Evolutionary conservation across 2,113 vertebrate species (phyloP).

Genomic region (Heloderma charlesbogerti): DNA sequence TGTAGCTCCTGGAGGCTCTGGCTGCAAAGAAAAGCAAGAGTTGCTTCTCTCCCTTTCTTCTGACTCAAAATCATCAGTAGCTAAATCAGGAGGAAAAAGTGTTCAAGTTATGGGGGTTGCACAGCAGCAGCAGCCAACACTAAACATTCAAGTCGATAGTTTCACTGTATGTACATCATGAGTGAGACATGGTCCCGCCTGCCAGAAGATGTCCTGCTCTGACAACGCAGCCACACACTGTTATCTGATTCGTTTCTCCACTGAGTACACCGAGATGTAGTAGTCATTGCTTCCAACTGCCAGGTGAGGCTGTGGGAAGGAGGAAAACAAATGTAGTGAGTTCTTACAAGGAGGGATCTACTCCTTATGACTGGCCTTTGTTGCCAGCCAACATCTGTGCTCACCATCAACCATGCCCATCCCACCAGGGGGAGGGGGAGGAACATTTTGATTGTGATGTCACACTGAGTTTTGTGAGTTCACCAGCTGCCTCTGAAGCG

Average conservation of each 20-base stretch:
- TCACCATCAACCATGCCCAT: not conserved
- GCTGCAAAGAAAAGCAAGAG: conserved; percentile 46
- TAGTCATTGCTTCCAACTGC: conserved; percentile 98
- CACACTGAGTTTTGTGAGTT: not conserved
- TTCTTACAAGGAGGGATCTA: not conserved
- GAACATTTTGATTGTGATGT: not conserved
- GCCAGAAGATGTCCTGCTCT: conserved; percentile 35
- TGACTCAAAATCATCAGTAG: conserved; percentile 73
- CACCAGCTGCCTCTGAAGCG: not conserved
- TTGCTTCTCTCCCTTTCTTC: conserved; percentile 57
- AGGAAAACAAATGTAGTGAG: not conserved
- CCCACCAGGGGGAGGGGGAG: not conserved
- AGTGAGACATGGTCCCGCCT: conserved; percentile 49
- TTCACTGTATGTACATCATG: conserved; percentile 84
- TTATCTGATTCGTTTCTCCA: conserved; percentile 97
- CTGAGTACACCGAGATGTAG: conserved; percentile 99
- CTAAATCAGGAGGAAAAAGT: conserved; percentile 73
- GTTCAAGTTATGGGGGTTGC: conserved; percentile 75
- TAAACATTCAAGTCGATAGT: conserved; percentile 85
- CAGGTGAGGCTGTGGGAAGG: conserved; percentile 88
- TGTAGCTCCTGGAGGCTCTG: conserved; percentile 57
- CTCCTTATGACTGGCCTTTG: not conserved
- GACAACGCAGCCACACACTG: conserved; percentile 64
- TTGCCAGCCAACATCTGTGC: not conserved
- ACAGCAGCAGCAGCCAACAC: conserved; percentile 85